Base-by-base conservation (phyloP, 2,797 vertebrate species). In the Dryobates pubescens region DNA sequence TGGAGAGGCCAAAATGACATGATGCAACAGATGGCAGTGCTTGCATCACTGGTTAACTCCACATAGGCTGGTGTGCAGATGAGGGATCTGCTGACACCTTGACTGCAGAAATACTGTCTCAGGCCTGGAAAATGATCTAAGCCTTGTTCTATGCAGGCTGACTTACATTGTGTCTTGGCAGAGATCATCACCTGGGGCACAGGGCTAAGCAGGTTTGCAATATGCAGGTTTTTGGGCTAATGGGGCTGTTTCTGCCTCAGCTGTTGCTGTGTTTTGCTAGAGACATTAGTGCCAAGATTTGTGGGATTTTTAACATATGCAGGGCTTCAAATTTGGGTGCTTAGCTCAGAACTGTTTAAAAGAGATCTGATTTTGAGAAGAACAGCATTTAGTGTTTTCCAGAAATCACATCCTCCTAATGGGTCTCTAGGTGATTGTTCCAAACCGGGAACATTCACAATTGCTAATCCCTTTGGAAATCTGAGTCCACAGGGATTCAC, bases 61-160 rank as follows among this genome's bases (percentile, higher is more conserved):
- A 0, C 0, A 10, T n/a, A 20, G 65, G 59, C 54, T 53, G 59
- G 6, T 9, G n/a, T 5, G 58, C 23, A 7, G 12, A 3, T 0
- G 18, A 4, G 62, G 23, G 43, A n/a, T 29, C 7, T 16, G 9
- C 20, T 0, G 17, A 13, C 13, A 17, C 30, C 45, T 45, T 6
- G 32, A 4, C 12, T 49, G 29, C 27, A 49, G 62, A 19, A 88
- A 30, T 20, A 32, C 26, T 12, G 9, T 13, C 38, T 27, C 57
- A 11, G 34, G 23, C 24, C 63, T 26, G 36, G 32, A 72, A 62
- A 57, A 56, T 24, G 5, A 3, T 6, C 3, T 27, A 20, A 54
- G 7, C 17, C 4, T 4, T 6, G 38, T 32, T 38, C 59, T 17
- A 5, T 0, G 41, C 41, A 5, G 27, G 43, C 13, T 10, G 7